Evolutionary conservation across 2,888 invertebrate genomes (phyloP), one percentile per base, ranked within the genome.

Genomic region (Eristalinus sepulchralis): DNA sequence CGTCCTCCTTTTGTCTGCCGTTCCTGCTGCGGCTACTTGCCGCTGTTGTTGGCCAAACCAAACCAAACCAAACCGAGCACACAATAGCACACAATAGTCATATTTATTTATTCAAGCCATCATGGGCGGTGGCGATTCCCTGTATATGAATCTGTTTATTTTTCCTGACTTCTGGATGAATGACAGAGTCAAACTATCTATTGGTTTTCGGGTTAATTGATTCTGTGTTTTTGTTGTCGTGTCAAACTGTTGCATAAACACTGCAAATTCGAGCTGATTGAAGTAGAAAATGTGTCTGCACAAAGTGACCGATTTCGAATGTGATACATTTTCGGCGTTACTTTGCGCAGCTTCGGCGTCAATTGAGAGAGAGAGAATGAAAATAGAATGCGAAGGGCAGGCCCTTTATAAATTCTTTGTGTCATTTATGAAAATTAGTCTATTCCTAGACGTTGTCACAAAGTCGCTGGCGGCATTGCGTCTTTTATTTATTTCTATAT

Each of bases 311-410:
- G 34, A 10, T 5, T 13, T 6, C 6, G 11, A 47, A 60, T 39
- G 60, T 39, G 60, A 62, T 47, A 22, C 39, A 17, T 47, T 62
- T 39, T 47, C n/a, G 2, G 22, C 39, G 20, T 24, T n/a, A 17
- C 66, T 31, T 2, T n/a, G 17, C 8, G 55, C n/a, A 6, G 57
- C 57, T 57, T 20, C 34, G 36, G 47, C 47, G 1, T 17, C 47
- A 47, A 47, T 47, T 47, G 47, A 47, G 47, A 0, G 1, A 71
- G n/a, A n/a, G n/a, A n/a, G n/a, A 31, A 34, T 27, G 22, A 64
- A 60, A 66, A 53, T n/a, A 67, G 71, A 78, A 71, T 79, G 20
- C 53, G 47, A 60, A 72, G 71, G 79, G 72, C 72, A 72, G 53
- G 53, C 79, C 79, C 79, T 79, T 31, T 68, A 67, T 31, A 63